Evolutionary conservation across 1,140 invertebrate species (phyloP).

Genomic region (Musca domestica): DNA sequence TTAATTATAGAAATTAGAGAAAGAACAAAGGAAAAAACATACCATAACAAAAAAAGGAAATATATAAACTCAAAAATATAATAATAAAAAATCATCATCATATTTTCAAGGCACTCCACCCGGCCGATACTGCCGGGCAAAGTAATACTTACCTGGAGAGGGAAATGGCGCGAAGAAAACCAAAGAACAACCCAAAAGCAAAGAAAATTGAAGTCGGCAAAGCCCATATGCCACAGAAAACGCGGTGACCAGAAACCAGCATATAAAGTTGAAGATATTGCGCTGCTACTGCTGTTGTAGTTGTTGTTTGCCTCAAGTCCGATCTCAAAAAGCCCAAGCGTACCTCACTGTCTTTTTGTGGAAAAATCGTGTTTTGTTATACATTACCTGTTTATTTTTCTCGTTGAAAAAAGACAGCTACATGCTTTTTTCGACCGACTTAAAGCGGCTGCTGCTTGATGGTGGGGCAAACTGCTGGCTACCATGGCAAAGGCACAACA

Average conservation of each 20-base stretch:
- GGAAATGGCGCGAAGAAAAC: not conserved
- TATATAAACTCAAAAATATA: conserved; percentile 12
- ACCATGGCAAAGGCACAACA: too few relatives aligned
- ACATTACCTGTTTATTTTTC: not conserved
- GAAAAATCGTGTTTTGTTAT: not conserved
- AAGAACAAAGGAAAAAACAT: not conserved
- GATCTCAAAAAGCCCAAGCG: conserved; percentile 15
- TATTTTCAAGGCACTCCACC: conserved; percentile 35
- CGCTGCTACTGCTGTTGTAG: not conserved
- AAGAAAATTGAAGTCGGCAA: too few relatives aligned
- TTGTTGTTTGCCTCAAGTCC: not conserved
- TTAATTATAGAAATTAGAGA: not conserved
- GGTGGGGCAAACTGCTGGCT: too few relatives aligned
- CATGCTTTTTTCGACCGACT: not conserved
- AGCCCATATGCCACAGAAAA: too few relatives aligned
- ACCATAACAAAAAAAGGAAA: not conserved
- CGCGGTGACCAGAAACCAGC: not conserved
- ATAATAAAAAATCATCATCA: conserved; percentile 5
- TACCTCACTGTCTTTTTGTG: conserved; percentile 22
- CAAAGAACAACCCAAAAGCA: too few relatives aligned
- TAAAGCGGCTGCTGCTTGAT: too few relatives aligned
- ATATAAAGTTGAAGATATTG: not conserved
- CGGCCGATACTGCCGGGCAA: conserved; percentile 52
- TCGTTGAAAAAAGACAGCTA: conserved; percentile 13
- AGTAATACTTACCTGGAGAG: conserved; percentile 48